Evolutionary conservation across 2,113 vertebrate species (phyloP).

Genomic region (Sinocyclocheilus anophthalmus): DNA sequence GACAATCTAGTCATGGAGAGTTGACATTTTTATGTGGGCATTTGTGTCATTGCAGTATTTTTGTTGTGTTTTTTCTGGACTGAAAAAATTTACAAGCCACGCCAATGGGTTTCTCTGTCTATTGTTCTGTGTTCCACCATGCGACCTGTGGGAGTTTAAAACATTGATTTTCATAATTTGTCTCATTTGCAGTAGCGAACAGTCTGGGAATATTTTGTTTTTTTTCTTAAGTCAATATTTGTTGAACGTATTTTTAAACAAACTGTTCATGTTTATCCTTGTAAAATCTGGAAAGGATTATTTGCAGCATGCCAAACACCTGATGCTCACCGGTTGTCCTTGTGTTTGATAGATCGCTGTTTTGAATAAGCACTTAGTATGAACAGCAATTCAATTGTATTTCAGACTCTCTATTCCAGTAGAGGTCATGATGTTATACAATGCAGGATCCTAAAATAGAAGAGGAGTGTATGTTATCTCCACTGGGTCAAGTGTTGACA

Average conservation of each 20-base stretch:
- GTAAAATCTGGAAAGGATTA: not conserved
- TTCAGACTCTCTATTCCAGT: not conserved
- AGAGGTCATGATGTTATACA: not conserved
- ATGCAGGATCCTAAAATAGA: constrained; percentile 20
- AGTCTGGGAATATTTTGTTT: not conserved
- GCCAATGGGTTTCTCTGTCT: not conserved
- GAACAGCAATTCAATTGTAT: not conserved
- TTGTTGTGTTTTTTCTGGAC: not conserved
- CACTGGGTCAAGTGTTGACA: constrained; percentile 37
- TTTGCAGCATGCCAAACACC: not conserved
- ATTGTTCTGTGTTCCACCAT: not conserved
- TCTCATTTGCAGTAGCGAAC: not conserved
- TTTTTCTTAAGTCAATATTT: not conserved
- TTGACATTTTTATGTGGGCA: not conserved
- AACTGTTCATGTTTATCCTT: not conserved
- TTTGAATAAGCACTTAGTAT: not conserved
- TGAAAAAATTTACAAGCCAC: not conserved
- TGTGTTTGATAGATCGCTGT: not conserved
- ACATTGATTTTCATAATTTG: not conserved
- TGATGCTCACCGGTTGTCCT: not conserved
- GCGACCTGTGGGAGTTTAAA: not conserved
- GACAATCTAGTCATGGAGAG: not conserved
- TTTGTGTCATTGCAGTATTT: not conserved
- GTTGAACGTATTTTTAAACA: not conserved
- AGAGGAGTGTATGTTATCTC: constrained; percentile 18